Evolutionary conservation across 2,888 invertebrate species (phyloP), one percentile per base, ranked within the genome.

Genomic region (Dasypolia templi): DNA sequence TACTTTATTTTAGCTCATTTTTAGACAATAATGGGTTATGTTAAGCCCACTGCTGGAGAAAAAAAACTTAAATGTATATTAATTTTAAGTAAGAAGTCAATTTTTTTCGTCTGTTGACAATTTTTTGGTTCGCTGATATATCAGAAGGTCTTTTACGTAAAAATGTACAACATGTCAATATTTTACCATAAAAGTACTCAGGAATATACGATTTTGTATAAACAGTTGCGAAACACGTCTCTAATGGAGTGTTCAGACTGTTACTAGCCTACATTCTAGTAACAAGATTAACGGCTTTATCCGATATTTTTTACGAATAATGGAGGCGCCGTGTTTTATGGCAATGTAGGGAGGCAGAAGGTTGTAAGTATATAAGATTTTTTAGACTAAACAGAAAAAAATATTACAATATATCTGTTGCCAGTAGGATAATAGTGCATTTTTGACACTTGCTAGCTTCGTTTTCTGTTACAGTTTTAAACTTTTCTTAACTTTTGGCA

Each of bases 281-380:
- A 70, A 72, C 58, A 77, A 81, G 81, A 86, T 86, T 84, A 86
- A 84, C 84, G 77, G 72, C 53, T 67, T 71, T 74, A 63, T 79
- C n/a, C 49, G 46, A 67, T 63, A 63, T 72, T 78, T 78, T 68
- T 75, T 78, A 56, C 51, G 69, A 62, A 78, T 71, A 82, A 71
- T 80, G 65, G 61, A 35, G 53, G 67, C 46, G 49, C 46, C 19
- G 5, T 65, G 74, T 72, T 83, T 83, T 63, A 72, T 61, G 46
- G 53, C 17, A 12, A 49, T 32, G 29, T 49, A 42, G 17, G 29
- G 42, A 46, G 42, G 5, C n/a, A 51, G 12, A 59, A 32, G 56
- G 14, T 39, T 44, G 19, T 46, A n/a, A n/a, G n/a, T n/a, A 0
- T 17, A 62, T 9, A 61, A 22, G 29, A 4, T 22, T 59, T 19